Evolutionary conservation across 2,113 vertebrate genomes (phyloP).

Genomic region (Leptosomus discolor): DNA sequence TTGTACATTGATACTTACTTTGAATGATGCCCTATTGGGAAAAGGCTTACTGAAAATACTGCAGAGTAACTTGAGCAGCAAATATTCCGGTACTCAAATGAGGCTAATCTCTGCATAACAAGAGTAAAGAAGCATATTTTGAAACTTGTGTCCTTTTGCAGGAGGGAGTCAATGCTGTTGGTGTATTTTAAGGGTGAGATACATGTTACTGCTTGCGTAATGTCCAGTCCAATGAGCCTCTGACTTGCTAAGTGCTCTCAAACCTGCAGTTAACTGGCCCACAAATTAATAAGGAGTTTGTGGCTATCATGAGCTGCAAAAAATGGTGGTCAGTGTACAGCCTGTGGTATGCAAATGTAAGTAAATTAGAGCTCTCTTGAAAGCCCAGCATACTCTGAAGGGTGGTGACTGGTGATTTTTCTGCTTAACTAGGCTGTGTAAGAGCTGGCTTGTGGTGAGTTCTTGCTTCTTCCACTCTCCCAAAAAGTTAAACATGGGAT

Average conservation of each 20-base stretch:
- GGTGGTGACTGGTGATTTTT: neutral
- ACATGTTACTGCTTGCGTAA: neutral
- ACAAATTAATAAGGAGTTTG: neutral
- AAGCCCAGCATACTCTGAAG: neutral
- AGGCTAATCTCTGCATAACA: neutral
- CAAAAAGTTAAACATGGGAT: neutral
- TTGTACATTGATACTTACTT: neutral
- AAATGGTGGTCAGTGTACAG: neutral
- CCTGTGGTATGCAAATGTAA: neutral
- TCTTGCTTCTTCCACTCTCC: neutral
- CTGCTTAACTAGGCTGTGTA: neutral
- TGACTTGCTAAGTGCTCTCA: neutral
- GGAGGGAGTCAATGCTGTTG: neutral
- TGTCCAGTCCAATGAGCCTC: neutral
- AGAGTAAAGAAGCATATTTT: neutral
- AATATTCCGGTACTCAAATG: neutral
- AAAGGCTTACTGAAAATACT: neutral
- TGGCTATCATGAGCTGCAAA: neutral
- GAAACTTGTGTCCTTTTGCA: neutral
- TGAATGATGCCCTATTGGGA: neutral
- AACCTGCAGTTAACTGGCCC: neutral
- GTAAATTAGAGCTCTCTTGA: neutral
- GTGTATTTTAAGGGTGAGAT: fast-evolving
- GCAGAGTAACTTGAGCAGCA: neutral
- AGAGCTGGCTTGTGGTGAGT: neutral